Conservation (phyloP, 2,113 vertebrate genomes). For the Hydrochoerus hydrochaeris region DNA sequence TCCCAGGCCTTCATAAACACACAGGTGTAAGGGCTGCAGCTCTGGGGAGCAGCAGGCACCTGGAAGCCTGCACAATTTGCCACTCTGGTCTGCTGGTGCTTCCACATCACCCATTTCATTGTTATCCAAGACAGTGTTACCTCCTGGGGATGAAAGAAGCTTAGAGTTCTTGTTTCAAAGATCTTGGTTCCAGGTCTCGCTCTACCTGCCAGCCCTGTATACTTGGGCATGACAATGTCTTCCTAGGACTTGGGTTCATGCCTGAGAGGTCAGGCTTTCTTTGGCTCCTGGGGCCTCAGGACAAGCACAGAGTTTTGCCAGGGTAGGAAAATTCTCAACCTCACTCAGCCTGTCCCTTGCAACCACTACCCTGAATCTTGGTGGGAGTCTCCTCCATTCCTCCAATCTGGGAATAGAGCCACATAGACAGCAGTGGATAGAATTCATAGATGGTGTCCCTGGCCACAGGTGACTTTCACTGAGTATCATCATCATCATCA, state of each 20-base stretch:
- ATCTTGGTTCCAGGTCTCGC: not conserved
- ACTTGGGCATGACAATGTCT: not conserved
- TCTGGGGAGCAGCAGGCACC: constrained; percentile 60
- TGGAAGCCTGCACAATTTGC: constrained; percentile 72
- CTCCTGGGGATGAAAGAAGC: not conserved
- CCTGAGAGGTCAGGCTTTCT: too few relatives aligned
- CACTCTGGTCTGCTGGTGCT: not conserved
- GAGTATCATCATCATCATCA: not conserved
- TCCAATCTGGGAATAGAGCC: not conserved
- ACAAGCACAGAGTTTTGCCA: not conserved
- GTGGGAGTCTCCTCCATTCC: not conserved
- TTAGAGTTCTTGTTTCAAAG: not conserved
- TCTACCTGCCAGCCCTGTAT: not conserved
- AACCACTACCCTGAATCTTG: not conserved
- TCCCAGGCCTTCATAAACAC: constrained; percentile 74
- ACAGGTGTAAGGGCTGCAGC: constrained; percentile 66
- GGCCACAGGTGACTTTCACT: not conserved
- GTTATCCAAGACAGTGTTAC: constrained; percentile 76
- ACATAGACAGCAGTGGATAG: not conserved
- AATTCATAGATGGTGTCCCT: not conserved
- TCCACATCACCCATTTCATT: constrained; percentile 20
- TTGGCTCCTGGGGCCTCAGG: too few relatives aligned
- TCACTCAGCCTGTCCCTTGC: not conserved
- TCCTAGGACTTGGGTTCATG: not conserved
- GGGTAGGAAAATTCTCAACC: not conserved